Evolutionary conservation across 2,113 vertebrate species (phyloP).

Genomic region (Macrotis lagotis): DNA sequence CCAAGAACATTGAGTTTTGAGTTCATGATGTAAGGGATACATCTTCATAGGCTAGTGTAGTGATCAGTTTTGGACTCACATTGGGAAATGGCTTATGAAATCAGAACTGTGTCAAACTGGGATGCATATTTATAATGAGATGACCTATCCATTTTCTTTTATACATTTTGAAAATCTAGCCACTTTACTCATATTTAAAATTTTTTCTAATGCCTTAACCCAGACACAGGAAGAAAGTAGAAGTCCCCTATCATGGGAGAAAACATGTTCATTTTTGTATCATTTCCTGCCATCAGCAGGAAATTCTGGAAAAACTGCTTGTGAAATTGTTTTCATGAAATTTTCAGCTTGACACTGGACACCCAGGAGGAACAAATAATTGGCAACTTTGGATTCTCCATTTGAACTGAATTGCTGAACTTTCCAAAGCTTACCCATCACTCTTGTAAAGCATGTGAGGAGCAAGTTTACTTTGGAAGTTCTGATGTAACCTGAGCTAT

Average conservation of each 20-base stretch:
- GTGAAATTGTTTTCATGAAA: constrained; percentile 32
- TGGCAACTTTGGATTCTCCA: constrained; percentile 35
- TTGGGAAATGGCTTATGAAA: neutral
- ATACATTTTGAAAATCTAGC: constrained; percentile 6
- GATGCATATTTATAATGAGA: neutral
- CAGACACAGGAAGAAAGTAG: neutral
- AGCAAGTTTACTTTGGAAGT: constrained; percentile 61
- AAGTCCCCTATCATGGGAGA: constrained; percentile 6
- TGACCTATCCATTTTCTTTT: neutral
- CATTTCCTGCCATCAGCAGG: constrained; percentile 23
- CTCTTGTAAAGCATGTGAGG: constrained; percentile 56
- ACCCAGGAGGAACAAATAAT: constrained; percentile 42
- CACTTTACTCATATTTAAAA: neutral
- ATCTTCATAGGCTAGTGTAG: neutral
- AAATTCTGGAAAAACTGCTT: constrained; percentile 29
- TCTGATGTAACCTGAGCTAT: constrained; percentile 46
- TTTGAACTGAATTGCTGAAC: constrained; percentile 39
- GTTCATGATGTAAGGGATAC: neutral
- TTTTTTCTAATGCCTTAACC: constrained; percentile 13
- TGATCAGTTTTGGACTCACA: neutral
- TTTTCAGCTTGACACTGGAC: neutral
- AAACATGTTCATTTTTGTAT: constrained; percentile 22
- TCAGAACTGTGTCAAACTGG: neutral
- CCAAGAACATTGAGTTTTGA: neutral
- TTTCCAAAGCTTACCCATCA: constrained; percentile 14